A percentile compares a stretch with the other conserved stretches of the same genome.
Evolutionary conservation across 2,888 invertebrate genomes (phyloP).

Genomic region (Drosophila paranaensis): DNA sequence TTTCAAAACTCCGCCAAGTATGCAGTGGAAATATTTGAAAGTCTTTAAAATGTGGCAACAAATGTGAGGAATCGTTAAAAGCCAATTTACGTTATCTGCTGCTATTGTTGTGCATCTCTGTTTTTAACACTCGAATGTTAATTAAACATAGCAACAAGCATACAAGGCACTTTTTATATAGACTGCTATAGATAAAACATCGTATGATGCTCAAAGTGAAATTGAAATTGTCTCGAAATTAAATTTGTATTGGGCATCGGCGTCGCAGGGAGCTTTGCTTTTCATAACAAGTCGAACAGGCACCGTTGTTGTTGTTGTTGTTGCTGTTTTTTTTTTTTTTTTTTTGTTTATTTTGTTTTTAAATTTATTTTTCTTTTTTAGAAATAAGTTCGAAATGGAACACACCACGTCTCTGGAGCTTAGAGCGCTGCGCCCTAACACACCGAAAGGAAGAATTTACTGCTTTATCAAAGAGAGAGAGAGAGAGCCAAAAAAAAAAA

Average conservation of each 20-base stretch:
- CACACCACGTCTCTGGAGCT: conserved; percentile 12
- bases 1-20: conserved; percentile 34
- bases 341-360: background rate
- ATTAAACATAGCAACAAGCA: conserved; percentile 30
- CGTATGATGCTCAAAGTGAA: conserved; percentile 4
- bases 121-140: conserved; percentile 25
- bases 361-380: background rate
- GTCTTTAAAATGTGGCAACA: background rate
- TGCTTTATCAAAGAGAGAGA: conserved; percentile 6
- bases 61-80: conserved; percentile 28
- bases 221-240: background rate
- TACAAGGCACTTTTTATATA: conserved; percentile 18
- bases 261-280: conserved; percentile 34
- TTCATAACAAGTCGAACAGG: conserved; percentile 33
- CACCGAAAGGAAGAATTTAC: conserved; percentile 16
- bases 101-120: background rate
- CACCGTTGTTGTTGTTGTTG: conserved; percentile 12
- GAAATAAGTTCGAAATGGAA: conserved; percentile 8
- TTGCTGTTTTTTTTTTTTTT: background rate
- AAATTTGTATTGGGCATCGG: conserved; percentile 5
- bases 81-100: conserved; percentile 22
- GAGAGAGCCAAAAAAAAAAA: conserved; percentile 26
- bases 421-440: conserved; percentile 9
- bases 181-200: conserved; percentile 2
- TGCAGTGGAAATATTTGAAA: conserved; percentile 27